Conservation (phyloP, 2,113 vertebrate species). For the Proteles cristata region DNA sequence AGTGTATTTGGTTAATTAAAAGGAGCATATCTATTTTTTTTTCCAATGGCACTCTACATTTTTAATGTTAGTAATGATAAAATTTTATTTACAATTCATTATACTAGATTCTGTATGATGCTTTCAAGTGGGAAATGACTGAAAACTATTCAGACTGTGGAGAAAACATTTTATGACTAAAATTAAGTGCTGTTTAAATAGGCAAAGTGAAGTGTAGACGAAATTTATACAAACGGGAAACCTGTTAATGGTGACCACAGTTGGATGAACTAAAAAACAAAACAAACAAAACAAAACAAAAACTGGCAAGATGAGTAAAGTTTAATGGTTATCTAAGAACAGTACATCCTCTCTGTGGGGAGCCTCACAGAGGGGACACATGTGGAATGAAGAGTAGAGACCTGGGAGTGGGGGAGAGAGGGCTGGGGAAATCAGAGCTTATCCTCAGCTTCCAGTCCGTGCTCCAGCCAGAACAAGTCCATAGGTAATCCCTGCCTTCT, state of each 20-base stretch:
- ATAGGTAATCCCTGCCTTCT: background rate
- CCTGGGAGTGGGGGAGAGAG: rapidly evolving
- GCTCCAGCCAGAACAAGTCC: background rate
- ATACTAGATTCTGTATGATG: background rate
- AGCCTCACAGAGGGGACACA: background rate
- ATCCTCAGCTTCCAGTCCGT: background rate
- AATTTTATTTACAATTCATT: conserved; percentile 56
- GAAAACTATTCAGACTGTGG: background rate
- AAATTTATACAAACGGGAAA: background rate
- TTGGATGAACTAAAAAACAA: background rate
- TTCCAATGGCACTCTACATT: conserved; percentile 43
- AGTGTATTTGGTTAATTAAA: conserved; percentile 68
- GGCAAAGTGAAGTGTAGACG: background rate
- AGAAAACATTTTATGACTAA: background rate
- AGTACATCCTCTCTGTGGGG: too few species aligned
- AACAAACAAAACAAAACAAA: background rate
- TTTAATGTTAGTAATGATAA: conserved; percentile 54
- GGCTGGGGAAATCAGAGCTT: background rate
- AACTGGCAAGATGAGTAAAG: background rate
- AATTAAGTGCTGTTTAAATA: background rate
- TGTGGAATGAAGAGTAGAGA: too few species aligned
- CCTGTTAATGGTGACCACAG: background rate
- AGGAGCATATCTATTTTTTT: conserved; percentile 63
- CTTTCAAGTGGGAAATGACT: conserved; percentile 16
- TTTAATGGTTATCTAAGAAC: background rate